Evolutionary conservation across 2,888 invertebrate species (phyloP).

Genomic region (Unio delphinus): DNA sequence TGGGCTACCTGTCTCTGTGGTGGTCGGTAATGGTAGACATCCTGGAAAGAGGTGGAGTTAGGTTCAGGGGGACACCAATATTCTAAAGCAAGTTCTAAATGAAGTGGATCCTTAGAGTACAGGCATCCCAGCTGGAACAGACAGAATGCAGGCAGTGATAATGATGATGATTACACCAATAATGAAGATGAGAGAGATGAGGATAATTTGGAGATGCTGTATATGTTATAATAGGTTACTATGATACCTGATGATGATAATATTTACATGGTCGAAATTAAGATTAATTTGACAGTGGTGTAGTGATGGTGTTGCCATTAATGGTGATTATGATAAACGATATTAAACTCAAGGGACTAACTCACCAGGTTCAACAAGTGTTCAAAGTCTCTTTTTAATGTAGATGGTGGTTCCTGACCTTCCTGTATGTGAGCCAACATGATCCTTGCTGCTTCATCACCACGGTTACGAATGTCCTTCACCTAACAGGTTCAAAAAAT

Average conservation of each 20-base stretch:
- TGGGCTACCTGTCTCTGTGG: slow-evolving; percentile 70
- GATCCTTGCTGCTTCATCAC: slow-evolving; percentile 82
- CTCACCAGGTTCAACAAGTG: slow-evolving; percentile 81
- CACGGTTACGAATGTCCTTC: slow-evolving; percentile 85
- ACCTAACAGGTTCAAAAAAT: slow-evolving; percentile 64
- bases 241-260: too few species aligned
- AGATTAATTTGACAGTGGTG: too few species aligned
- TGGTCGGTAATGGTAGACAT: slow-evolving; percentile 66
- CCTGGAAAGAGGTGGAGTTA: slow-evolving; percentile 38
- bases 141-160: neutral
- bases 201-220: too few species aligned
- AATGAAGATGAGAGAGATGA: neutral
- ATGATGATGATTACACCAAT: too few species aligned
- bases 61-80: slow-evolving; percentile 81
- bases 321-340: too few species aligned
- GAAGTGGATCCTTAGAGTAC: slow-evolving; percentile 83
- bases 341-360: neutral
- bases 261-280: too few species aligned
- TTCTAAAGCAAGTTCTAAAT: slow-evolving; percentile 81
- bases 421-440: slow-evolving; percentile 74
- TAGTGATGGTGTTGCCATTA: too few species aligned
- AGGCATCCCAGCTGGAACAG: slow-evolving; percentile 45
- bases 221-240: too few species aligned
- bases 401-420: slow-evolving; percentile 81
- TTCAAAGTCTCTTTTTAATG: slow-evolving; percentile 79